A percentile compares a stretch with the other conserved stretches of the same genome.
These are phyloP conservation scores for Chaetodon trifascialis DNA, from an alignment of 2,113 vertebrate species.

Conservation along the genomic window DNA sequence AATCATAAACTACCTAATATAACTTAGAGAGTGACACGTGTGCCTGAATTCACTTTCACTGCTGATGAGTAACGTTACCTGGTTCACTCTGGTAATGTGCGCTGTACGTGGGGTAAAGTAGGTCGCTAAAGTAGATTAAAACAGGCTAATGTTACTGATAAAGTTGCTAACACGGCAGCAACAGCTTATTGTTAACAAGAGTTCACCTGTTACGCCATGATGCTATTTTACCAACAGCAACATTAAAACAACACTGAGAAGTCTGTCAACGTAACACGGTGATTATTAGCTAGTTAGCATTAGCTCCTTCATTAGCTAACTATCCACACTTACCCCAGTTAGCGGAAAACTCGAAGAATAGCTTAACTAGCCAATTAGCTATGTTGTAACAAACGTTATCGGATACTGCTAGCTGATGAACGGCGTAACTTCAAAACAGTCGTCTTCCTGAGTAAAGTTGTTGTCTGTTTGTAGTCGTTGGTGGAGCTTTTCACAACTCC, in stretches of 20 bases:
- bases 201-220: not conserved
- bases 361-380: constrained; percentile 20
- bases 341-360: constrained; percentile 9
- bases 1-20: not conserved
- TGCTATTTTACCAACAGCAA: not conserved
- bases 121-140: constrained; percentile 3
- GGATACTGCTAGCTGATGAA: not conserved
- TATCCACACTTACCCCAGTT: constrained; percentile 20
- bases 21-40: not conserved
- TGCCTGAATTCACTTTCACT: not conserved
- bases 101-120: not conserved
- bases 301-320: constrained; percentile 18
- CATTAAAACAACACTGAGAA: not conserved
- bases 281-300: not conserved
- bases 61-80: not conserved
- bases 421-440: not conserved
- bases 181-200: not conserved
- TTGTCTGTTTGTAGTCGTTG: not conserved
- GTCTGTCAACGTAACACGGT: not conserved
- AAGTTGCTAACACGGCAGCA: constrained; percentile 2
- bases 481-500: not conserved
- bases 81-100: not conserved
- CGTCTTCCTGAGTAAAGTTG: not conserved
- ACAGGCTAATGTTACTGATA: constrained; percentile 1
- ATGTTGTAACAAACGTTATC: not conserved